Evolutionary conservation across 2,113 vertebrate genomes (phyloP).

Genomic region (Forbesichthys agassizii): DNA sequence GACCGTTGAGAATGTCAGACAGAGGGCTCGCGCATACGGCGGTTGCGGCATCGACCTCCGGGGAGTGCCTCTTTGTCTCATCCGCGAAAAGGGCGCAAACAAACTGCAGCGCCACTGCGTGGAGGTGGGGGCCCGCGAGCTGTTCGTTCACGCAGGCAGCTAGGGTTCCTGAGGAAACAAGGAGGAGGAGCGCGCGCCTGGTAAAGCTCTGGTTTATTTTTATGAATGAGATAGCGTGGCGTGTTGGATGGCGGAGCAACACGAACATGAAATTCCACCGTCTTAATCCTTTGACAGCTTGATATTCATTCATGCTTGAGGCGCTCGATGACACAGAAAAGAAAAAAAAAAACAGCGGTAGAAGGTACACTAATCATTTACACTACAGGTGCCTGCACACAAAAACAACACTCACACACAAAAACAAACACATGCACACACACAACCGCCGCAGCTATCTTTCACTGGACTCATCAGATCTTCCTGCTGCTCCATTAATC

Average conservation of each 20-base stretch:
- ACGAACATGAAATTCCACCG: slow-evolving; percentile 35
- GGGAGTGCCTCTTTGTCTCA: slow-evolving; percentile 75
- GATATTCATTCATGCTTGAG: slow-evolving; percentile 45
- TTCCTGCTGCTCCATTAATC: slow-evolving; percentile 54
- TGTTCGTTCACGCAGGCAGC: slow-evolving; percentile 78
- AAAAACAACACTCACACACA: slow-evolving; percentile 31
- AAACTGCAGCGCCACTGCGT: slow-evolving; percentile 80
- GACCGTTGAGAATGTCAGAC: slow-evolving; percentile 70
- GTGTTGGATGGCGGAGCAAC: slow-evolving; percentile 6
- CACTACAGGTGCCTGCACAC: background rate
- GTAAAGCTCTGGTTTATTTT: slow-evolving; percentile 13
- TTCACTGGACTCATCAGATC: slow-evolving; percentile 63
- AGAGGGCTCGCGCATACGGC: slow-evolving; percentile 45
- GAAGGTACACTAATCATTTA: slow-evolving; percentile 35
- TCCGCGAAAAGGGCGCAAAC: slow-evolving; percentile 83
- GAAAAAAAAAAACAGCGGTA: background rate
- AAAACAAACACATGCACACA: slow-evolving; percentile 1
- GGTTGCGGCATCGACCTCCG: slow-evolving; percentile 33
- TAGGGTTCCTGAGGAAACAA: slow-evolving; percentile 77
- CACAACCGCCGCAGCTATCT: slow-evolving; percentile 58
- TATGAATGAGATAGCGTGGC: slow-evolving; percentile 33
- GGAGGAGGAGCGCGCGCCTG: background rate
- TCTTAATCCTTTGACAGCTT: slow-evolving; percentile 27
- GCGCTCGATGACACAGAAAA: background rate
- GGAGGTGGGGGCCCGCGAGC: slow-evolving; percentile 64